A percentile compares a stretch with the other conserved stretches of the same genome.
Conservation (phyloP, 2,113 vertebrate species). For the Puntigrus tetrazona region DNA sequence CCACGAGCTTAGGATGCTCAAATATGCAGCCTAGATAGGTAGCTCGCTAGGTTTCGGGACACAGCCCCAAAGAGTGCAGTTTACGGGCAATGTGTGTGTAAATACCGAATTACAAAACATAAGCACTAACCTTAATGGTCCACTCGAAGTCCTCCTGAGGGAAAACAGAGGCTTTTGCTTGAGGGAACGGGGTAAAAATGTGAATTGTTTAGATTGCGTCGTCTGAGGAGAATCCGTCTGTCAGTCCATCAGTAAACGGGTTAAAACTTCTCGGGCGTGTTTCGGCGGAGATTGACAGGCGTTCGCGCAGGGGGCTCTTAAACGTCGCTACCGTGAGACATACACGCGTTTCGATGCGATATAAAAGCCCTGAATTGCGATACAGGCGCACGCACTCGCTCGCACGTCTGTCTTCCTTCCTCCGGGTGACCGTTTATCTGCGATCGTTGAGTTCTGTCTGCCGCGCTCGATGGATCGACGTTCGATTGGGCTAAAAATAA, state of each 20-base stretch:
- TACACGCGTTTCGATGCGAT: neutral
- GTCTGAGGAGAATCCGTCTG: slow-evolving; percentile 28
- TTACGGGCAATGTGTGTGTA: neutral
- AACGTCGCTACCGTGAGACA: neutral
- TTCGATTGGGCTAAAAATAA: neutral
- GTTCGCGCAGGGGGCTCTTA: neutral
- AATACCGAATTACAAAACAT: neutral
- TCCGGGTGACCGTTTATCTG: slow-evolving; percentile 16
- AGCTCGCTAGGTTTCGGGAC: neutral
- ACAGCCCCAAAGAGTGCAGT: neutral
- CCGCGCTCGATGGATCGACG: slow-evolving; percentile 8
- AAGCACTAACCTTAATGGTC: neutral
- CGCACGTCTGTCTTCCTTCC: slow-evolving; percentile 21
- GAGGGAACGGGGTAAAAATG: neutral
- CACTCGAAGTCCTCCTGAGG: neutral
- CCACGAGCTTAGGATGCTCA: neutral
- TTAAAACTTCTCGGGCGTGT: slow-evolving; percentile 11
- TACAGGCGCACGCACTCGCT: neutral
- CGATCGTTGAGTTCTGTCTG: neutral
- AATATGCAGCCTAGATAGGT: neutral
- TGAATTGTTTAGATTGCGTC: slow-evolving; percentile 29
- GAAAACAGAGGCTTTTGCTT: neutral
- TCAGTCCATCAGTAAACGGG: slow-evolving; percentile 38
- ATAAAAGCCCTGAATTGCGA: neutral
- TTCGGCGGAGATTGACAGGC: slow-evolving; percentile 38